Conservation (phyloP, 2,888 invertebrate species). For the Oconnorella tubifera region DNA sequence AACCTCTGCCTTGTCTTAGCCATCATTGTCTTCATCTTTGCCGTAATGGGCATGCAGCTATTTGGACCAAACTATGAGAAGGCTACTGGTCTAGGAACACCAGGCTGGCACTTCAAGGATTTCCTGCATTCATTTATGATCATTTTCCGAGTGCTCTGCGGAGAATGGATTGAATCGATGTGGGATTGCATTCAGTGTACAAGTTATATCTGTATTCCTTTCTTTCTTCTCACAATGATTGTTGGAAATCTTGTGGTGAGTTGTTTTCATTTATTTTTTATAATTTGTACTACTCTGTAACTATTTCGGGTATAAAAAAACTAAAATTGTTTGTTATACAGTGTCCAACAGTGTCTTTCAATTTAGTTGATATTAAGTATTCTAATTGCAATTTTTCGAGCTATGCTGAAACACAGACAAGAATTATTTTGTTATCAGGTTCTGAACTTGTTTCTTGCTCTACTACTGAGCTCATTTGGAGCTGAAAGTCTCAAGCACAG, state of each 20-base stretch:
- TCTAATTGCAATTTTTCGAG: too few relatives aligned
- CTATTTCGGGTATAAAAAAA: too few relatives aligned
- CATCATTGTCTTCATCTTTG: constrained; percentile 99
- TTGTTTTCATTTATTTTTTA: too few relatives aligned
- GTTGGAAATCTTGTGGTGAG: constrained; percentile 98
- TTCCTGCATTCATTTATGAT: constrained; percentile 99
- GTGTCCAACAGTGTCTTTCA: too few relatives aligned
- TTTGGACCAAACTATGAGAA: constrained; percentile 82
- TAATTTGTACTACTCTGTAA: too few relatives aligned
- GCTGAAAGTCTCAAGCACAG: constrained; percentile 81
- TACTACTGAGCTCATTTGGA: constrained; percentile 98
- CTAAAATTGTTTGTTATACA: too few relatives aligned
- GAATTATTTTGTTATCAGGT: too few relatives aligned
- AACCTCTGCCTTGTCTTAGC: constrained; percentile 96
- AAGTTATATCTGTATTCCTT: constrained; percentile 86
- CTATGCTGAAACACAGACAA: too few relatives aligned
- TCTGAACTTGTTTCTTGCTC: constrained; percentile 97
- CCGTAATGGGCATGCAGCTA: constrained; percentile 99
- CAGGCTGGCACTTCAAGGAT: constrained; percentile 95
- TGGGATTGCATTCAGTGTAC: constrained; percentile 97
- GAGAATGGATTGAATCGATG: constrained; percentile 99
- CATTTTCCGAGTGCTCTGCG: constrained; percentile 94
- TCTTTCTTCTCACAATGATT: constrained; percentile 96
- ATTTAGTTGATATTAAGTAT: too few relatives aligned
- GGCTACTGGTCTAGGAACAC: constrained; percentile 62